Evolutionary conservation across 2,888 invertebrate species (phyloP), one percentile per base, ranked within the genome.

Genomic region (Halictus quadricinctus): DNA sequence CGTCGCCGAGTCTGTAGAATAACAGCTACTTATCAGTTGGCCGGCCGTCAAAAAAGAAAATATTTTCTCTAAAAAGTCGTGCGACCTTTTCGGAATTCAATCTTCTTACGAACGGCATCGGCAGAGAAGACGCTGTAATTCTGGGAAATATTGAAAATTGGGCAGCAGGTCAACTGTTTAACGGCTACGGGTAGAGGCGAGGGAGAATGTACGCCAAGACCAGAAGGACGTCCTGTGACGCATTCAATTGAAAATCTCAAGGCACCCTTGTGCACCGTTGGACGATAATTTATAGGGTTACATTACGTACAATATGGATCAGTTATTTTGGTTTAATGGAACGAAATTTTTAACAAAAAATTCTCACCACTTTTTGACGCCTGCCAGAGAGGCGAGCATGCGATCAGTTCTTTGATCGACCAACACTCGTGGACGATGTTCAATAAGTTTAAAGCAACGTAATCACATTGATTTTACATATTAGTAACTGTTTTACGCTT

Each of bases 201-300:
- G 91, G 90, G 91, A 91, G 91, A 91, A 88, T 89, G 91, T 90
- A 91, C 92, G 90, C 91, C 91, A 90, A 91, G 91, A 91, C 91
- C 91, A 91, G 91, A 91, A 91, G 92, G 92, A 92, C 92, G 91
- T 93, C 92, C 92, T 93, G 92, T 92, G 92, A 93, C 92, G 93
- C 93, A 92, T 93, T 93, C 93, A 93, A 93, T 92, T 93, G 92
- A 93, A 93, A 93, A 93, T 93, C 93, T 93, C 93, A 93, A 93
- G 93, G 92, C 92, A 92, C 92, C 93, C 93, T 91, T 89, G 84
- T 90, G 85, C 90, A 88, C 87, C 87, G 91, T 90, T 89, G 85
- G 87, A 90, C 90, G 90, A 91, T 91, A 91, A 91, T 91, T 89
- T 90, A 91, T 90, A 91, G 86, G 88, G 90, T 89, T 90, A 90